Conservation (phyloP, 2,797 vertebrate genomes). For the Morus bassanus region DNA sequence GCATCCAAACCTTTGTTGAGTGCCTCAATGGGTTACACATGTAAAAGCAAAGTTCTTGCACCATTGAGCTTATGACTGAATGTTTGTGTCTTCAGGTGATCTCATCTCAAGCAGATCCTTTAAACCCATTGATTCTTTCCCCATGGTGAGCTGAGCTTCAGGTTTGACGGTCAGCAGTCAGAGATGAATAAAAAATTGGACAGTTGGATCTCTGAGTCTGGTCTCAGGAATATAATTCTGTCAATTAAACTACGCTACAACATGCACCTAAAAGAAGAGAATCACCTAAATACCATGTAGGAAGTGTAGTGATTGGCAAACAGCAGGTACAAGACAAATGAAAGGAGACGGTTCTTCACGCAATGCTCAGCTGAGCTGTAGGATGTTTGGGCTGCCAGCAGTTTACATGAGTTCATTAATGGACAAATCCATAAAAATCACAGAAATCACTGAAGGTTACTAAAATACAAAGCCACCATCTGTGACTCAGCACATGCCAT, state of each 20-base stretch:
- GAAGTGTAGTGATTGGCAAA: not conserved
- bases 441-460: not conserved
- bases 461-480: not conserved
- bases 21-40: not conserved
- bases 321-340: not conserved
- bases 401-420: not conserved
- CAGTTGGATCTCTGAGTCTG: not conserved
- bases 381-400: not conserved
- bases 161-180: not conserved
- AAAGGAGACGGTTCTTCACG: not conserved
- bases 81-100: not conserved
- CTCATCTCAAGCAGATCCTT: not conserved
- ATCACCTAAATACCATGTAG: not conserved
- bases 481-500: not conserved
- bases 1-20: not conserved
- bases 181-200: not conserved
- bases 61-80: not conserved
- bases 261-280: not conserved
- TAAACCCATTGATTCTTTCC: not conserved
- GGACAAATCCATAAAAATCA: not conserved
- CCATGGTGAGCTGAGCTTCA: accelerated
- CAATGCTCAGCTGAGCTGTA: not conserved
- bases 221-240: not conserved
- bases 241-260: not conserved
- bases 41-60: not conserved